Conservation (phyloP, 2,888 invertebrate genomes). For the Melinopterus prodromus region DNA sequence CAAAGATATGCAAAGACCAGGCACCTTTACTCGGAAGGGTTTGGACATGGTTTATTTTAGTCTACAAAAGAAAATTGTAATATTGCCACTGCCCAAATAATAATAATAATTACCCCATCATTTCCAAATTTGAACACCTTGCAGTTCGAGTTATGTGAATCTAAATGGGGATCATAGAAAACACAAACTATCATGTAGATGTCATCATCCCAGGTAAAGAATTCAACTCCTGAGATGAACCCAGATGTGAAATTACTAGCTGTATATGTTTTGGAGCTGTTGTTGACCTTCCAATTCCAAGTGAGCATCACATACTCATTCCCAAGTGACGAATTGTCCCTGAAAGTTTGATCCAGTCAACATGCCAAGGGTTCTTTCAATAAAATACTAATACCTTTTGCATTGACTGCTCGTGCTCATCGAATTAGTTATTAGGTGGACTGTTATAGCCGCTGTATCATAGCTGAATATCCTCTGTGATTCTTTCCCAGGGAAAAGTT, state of each 20-base stretch:
- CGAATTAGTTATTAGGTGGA: conserved; percentile 54
- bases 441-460: conserved; percentile 47
- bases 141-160: conserved; percentile 51
- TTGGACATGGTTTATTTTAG: conserved; percentile 47
- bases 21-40: conserved; percentile 50
- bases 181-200: conserved; percentile 52
- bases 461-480: conserved; percentile 54
- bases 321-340: conserved; percentile 23
- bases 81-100: background rate
- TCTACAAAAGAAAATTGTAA: background rate
- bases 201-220: conserved; percentile 49
- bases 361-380: background rate
- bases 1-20: conserved; percentile 50
- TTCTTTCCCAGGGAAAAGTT: conserved; percentile 48
- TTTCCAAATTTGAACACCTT: conserved; percentile 49
- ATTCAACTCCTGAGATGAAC: conserved; percentile 55
- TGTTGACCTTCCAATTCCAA: conserved; percentile 52
- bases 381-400: conserved; percentile 37
- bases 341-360: conserved; percentile 5
- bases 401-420: conserved; percentile 51
- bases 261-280: conserved; percentile 23
- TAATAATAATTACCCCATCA: conserved; percentile 46
- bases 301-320: conserved; percentile 48
- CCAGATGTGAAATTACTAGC: conserved; percentile 44
- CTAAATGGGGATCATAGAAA: conserved; percentile 51